Evolutionary conservation across 2,797 vertebrate genomes (phyloP).

Genomic region (Rhinogobio ventralis): DNA sequence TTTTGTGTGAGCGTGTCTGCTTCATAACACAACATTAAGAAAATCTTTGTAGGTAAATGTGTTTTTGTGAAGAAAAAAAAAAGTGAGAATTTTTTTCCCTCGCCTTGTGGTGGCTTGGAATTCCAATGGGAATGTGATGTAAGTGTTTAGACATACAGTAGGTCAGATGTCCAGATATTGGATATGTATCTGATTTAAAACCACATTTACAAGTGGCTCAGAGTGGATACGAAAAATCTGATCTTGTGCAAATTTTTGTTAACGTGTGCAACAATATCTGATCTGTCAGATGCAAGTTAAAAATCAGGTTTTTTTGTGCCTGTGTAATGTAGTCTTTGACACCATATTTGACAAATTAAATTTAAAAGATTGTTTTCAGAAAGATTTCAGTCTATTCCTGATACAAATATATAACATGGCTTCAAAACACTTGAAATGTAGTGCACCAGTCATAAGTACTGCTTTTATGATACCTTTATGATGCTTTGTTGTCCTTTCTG

Average conservation of each 20-base stretch:
- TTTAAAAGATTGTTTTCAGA: background rate
- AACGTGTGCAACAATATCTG: no score
- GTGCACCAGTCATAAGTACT: background rate
- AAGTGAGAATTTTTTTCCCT: no score
- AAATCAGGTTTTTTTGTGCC: no score
- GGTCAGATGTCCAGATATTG: no score
- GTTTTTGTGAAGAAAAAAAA: no score
- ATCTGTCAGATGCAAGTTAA: no score
- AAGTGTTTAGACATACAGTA: no score
- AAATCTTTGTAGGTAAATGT: background rate
- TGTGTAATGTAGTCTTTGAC: background rate
- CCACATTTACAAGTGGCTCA: no score
- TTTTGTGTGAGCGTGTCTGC: background rate
- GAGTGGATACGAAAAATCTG: no score
- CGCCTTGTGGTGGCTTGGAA: background rate
- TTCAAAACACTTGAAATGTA: background rate
- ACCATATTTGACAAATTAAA: background rate
- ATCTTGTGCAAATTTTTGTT: no score
- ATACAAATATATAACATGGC: background rate
- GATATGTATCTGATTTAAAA: no score
- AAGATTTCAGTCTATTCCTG: background rate
- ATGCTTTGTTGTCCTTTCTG: background rate
- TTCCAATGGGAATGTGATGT: no score
- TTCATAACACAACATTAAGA: background rate
- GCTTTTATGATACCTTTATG: background rate